phyloP scores from a whole-genome alignment of 1,140 invertebrate species.

The Drosophila subpulchrella region DNA sequence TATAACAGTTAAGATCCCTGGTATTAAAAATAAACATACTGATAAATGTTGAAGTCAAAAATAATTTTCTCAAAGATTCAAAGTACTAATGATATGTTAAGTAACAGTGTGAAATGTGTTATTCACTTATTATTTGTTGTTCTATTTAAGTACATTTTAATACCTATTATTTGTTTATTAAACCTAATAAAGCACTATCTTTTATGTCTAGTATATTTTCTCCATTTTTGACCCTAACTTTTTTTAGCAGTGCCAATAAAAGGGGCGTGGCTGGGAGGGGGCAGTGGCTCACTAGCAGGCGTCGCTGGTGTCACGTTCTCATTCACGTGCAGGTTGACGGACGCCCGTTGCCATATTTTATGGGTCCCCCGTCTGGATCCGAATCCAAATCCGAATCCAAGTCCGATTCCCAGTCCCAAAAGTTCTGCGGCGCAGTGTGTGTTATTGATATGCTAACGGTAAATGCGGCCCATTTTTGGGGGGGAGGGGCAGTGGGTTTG shows the following conservation, averaged over 20 bases:
- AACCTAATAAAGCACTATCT: no score
- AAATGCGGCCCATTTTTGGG: conserved; percentile 51
- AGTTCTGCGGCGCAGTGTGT: conserved; percentile 50
- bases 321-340: conserved; percentile 67
- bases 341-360: conserved; percentile 79
- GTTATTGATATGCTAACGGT: conserved; percentile 83
- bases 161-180: no score
- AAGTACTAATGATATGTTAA: no score
- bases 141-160: no score
- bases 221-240: no score
- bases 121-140: no score
- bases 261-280: conserved; percentile 6
- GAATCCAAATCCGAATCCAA: conserved; percentile 11
- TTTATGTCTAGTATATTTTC: no score
- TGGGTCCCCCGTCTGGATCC: conserved; percentile 48
- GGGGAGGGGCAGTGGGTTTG: not conserved
- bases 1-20: no score
- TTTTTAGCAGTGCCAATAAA: not conserved
- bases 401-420: not conserved
- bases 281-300: conserved; percentile 36
- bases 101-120: no score
- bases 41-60: no score
- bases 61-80: no score
- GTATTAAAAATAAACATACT: no score
- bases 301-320: conserved; percentile 64